phyloP scores from a whole-genome alignment of 2,113 vertebrate species.

The Siniperca chuatsi region DNA sequence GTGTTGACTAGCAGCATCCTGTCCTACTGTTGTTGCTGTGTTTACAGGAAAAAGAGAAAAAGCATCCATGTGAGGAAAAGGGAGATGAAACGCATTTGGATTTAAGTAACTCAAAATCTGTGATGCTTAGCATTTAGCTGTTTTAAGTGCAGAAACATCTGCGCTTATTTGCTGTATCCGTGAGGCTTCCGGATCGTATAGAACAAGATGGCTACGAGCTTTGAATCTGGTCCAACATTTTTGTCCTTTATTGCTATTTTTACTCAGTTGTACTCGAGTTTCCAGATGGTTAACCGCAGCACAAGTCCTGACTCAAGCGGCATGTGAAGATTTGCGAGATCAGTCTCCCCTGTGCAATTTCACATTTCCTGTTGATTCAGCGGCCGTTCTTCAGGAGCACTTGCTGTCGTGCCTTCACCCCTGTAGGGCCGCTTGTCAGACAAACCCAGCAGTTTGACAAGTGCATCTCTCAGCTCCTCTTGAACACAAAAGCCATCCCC shows the following conservation, averaged over 20 bases:
- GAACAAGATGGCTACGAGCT: not conserved
- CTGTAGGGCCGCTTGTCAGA: conserved; percentile 48
- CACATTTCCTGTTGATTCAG: conserved; percentile 49
- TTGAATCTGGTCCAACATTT: conserved; percentile 23
- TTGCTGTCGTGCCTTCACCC: conserved; percentile 22
- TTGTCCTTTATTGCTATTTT: conserved; percentile 15
- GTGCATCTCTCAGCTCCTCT: conserved; percentile 60
- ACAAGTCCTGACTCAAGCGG: not conserved
- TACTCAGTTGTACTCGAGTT: not conserved
- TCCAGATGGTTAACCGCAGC: conserved; percentile 55
- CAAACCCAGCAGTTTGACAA: conserved; percentile 53
- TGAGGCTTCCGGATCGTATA: not conserved
- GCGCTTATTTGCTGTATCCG: not conserved
- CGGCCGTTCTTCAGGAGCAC: conserved; percentile 15
- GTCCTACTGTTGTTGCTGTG: not conserved
- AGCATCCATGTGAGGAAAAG: not conserved
- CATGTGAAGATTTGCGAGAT: conserved; percentile 19
- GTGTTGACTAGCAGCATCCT: conserved; percentile 18
- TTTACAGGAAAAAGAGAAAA: not conserved
- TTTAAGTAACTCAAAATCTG: not conserved
- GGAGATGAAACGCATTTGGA: not conserved
- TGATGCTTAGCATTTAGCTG: not conserved
- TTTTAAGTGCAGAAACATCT: conserved; percentile 4
- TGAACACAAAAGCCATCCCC: conserved; percentile 53
- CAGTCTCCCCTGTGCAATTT: conserved; percentile 1